A percentile compares a stretch with the other conserved stretches of the same genome.
phyloP scores from a whole-genome alignment of 1,140 invertebrate species.

The Polyergus mexicanus region DNA sequence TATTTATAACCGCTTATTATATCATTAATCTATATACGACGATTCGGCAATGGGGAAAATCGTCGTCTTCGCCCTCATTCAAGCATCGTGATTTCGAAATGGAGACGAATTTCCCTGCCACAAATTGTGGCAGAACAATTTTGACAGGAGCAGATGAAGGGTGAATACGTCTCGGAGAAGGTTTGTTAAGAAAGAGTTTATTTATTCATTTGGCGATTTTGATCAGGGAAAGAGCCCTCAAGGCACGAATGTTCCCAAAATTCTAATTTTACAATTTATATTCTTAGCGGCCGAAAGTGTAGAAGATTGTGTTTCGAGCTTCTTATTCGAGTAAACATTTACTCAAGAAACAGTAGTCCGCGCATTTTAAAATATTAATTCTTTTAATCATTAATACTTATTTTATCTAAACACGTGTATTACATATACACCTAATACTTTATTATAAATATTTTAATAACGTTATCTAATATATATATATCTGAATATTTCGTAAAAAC shows the following conservation, averaged over 20 bases:
- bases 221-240: slow-evolving; percentile 29
- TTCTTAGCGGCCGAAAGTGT: background rate
- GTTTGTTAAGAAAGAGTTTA: background rate
- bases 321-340: slow-evolving; percentile 7
- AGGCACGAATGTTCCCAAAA: slow-evolving; percentile 8
- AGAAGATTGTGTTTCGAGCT: background rate
- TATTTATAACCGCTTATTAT: background rate
- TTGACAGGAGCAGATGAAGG: background rate
- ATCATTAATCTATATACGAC: background rate
- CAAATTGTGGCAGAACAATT: background rate
- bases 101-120: background rate
- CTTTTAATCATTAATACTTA: background rate
- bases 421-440: no score
- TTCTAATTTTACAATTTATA: slow-evolving; percentile 28
- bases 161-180: background rate
- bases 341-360: background rate
- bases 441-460: no score
- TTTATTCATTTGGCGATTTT: slow-evolving; percentile 58
- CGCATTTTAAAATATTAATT: no score
- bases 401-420: background rate
- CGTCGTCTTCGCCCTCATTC: background rate
- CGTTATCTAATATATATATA: no score
- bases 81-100: background rate
- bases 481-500: no score
- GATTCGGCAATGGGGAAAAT: background rate